Conservation (phyloP, 2,797 vertebrate genomes). For the Selene dorsalis region DNA sequence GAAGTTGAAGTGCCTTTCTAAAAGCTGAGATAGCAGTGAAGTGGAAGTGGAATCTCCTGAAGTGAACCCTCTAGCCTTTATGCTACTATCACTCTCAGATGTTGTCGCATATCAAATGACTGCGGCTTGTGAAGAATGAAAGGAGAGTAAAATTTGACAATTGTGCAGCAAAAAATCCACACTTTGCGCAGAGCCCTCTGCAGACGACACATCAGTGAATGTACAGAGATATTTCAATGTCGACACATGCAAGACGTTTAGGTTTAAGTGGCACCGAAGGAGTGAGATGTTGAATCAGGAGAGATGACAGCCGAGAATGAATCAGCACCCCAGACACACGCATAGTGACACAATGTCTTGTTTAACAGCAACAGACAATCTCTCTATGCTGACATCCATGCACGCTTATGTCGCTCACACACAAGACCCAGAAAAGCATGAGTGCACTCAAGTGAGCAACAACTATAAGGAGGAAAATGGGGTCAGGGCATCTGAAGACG, state of each 20-base stretch:
- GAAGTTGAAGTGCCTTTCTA: conserved; percentile 34
- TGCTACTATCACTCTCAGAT: conserved; percentile 37
- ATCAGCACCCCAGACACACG: conserved; percentile 14
- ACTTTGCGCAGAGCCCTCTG: not conserved
- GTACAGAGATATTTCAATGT: not conserved
- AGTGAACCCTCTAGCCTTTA: conserved; percentile 53
- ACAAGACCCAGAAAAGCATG: conserved; percentile 38
- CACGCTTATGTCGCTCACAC: conserved; percentile 22
- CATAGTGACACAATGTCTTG: conserved; percentile 24
- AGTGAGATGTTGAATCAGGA: conserved; percentile 15
- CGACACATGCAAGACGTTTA: not conserved
- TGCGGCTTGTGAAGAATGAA: conserved; percentile 31
- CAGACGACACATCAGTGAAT: conserved; percentile 2
- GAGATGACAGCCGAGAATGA: conserved; percentile 41
- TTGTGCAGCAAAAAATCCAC: not conserved
- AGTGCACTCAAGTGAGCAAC: conserved; percentile 59
- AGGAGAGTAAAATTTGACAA: conserved; percentile 29
- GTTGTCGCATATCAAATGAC: conserved; percentile 45
- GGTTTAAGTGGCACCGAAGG: conserved; percentile 9
- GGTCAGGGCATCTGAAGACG: conserved; percentile 64
- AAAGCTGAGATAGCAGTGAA: conserved; percentile 15
- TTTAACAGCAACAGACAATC: conserved; percentile 26
- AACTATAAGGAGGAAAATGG: conserved; percentile 59
- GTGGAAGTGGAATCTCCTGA: conserved; percentile 41
- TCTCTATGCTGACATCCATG: conserved; percentile 20